Base-by-base conservation (phyloP, 2,113 vertebrate species). In the Piprites chloris region DNA sequence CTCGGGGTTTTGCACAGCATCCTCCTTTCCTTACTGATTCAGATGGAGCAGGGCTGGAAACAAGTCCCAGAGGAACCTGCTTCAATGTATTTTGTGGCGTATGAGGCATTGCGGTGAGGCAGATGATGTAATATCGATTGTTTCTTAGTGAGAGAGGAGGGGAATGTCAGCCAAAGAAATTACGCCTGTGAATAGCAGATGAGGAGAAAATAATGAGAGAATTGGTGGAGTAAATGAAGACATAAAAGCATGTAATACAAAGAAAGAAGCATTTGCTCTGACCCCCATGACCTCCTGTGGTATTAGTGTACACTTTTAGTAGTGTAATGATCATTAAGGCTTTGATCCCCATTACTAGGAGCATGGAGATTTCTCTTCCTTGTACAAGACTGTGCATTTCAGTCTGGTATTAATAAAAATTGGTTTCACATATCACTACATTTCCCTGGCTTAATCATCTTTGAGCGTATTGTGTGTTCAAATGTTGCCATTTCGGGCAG, bases 71-170 rank as follows among this genome's bases (percentile, higher is more conserved):
- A 42, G 80, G 97, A 96, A 85, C 79, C 67, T 67, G 37, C 90
- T 97, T 90, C 90, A 94, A 94, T 91, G 58, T 89, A 95, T 97
- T 95, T 97, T 27, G 59, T 95, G 81, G n/a, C n/a, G 73, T 83
- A 93, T 95, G 89, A 97, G 95, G 94, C 97, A 87, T 74, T 87
- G 91, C 56, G 6, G 93, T 13, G 32, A 96, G 90, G 95, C 86
- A 95, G 96, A 97, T 98, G 97, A 97, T 97, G 96, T 96, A 95
- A 97, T 97, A 98, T 96, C 89, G 97, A 98, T 95, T 95, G 96
- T 91, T 88, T 92, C 94, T 97, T 90, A 94, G 97, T 77, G 90
- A 97, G 96, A 96, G 96, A 97, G 91, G 97, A 95, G 95, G 85
- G 94, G 95, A 95, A 94, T 76, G 91, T 80, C 89, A 72, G 90